Base-by-base conservation (phyloP, 2,797 vertebrate species). In the Halcyon smyrnensis region DNA sequence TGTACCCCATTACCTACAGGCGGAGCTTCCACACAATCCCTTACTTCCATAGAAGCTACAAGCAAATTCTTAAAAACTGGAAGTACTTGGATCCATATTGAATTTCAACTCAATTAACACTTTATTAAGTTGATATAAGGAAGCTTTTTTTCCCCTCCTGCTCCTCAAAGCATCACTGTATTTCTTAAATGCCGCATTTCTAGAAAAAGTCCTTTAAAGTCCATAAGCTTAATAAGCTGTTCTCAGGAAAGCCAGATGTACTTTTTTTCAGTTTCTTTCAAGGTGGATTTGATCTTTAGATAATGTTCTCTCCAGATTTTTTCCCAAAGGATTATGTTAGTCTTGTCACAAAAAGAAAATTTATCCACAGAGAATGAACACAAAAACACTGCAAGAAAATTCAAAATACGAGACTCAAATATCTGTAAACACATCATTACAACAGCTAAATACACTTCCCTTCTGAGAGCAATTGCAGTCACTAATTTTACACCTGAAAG, bases 1-100 rank as follows among this genome's bases (percentile, higher is more conserved):
- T 59, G 68, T 89, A 77, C 39, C 75, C 54, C 76, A 74, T 56
- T 93, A 96, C 82, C 84, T 92, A 93, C 8, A 96, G 41, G 62
- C 46, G 67, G n/a, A 96, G 68, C 54, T 88, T 82, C 75, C 2
- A 10, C 70, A 50, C 39, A 80, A 41, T 45, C 60, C 56, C 93
- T 93, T 86, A 7, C 60, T 94, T 95, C 63, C 69, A 57, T 75
- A 27, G 41, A 77, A 95, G 45, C 45, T 84, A 82, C 21, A 60
- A 5, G 2, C 0, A 0, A 70, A 63, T 53, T 74, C 65, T 13
- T 8, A 48, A 16, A 74, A 87, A 59, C 1, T 12, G 14, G 15
- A 76, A 87, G 39, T 41, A 79, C 14, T 79, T 77, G 10, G n/a
- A 80, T 79, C 37, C 18, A 34, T 37, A 65, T 0, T 43, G 24